phyloP scores from a whole-genome alignment of 2,797 vertebrate genomes.

The Falco naumanni region DNA sequence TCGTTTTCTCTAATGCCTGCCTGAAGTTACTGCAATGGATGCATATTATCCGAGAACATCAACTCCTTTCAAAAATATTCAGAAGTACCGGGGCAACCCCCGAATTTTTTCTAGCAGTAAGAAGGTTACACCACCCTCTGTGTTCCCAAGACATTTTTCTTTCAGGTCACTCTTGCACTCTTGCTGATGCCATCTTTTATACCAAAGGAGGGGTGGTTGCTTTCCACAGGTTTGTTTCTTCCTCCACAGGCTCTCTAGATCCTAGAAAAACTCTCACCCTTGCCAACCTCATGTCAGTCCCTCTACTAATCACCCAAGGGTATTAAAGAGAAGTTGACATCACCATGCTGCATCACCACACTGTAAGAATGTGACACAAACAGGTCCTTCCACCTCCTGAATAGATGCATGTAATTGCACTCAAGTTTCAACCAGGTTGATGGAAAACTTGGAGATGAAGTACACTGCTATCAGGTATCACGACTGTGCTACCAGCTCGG shows the following conservation, averaged over 20 bases:
- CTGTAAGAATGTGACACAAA: background rate
- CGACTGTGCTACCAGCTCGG: accelerated
- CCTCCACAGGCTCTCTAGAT: background rate
- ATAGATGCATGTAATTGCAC: background rate
- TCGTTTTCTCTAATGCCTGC: background rate
- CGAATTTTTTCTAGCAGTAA: background rate
- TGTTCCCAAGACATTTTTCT: background rate
- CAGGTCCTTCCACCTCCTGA: background rate
- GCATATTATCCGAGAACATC: background rate
- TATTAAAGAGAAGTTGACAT: background rate
- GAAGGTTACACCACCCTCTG: background rate
- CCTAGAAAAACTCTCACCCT: background rate
- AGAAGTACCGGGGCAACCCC: background rate
- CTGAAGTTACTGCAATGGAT: background rate
- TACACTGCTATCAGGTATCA: background rate
- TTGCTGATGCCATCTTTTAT: background rate
- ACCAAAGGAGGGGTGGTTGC: background rate
- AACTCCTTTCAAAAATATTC: background rate
- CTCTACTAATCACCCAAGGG: background rate
- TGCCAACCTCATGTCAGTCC: background rate
- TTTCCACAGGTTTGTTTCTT: background rate
- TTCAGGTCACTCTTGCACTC: background rate
- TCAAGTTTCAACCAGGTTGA: background rate
- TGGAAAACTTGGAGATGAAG: background rate
- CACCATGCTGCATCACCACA: background rate